Conservation (phyloP, 2,888 invertebrate genomes). For the Iphiclides podalirius region DNA sequence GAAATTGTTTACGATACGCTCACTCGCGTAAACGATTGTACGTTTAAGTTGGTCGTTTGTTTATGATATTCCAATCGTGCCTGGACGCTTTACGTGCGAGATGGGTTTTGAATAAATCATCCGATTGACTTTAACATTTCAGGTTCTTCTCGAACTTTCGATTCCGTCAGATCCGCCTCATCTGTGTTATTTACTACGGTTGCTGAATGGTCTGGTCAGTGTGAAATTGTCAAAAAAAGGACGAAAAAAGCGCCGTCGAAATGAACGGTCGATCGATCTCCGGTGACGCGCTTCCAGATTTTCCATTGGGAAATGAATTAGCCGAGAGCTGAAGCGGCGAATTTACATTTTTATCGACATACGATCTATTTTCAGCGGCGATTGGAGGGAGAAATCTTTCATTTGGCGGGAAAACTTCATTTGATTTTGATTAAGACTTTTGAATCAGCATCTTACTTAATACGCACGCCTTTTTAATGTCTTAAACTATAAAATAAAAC, state of each 20-base stretch:
- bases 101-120: constrained; percentile 62
- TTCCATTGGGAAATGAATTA: constrained; percentile 79
- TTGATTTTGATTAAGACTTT: no score
- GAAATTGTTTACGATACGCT: constrained; percentile 45
- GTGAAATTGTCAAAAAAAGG: constrained; percentile 56
- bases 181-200: no score
- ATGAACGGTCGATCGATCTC: constrained; percentile 77
- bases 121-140: constrained; percentile 56
- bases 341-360: constrained; percentile 81
- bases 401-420: constrained; percentile 37
- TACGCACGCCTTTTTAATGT: no score
- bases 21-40: constrained; percentile 33
- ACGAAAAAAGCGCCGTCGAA: constrained; percentile 51
- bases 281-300: constrained; percentile 73
- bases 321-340: constrained; percentile 70
- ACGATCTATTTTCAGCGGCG: constrained; percentile 73
- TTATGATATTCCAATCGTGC: constrained; percentile 66
- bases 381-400: constrained; percentile 58
- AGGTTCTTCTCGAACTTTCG: constrained; percentile 38
- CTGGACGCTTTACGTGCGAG: constrained; percentile 65
- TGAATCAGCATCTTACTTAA: no score
- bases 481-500: no score
- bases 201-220: constrained; percentile 70
- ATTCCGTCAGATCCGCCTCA: constrained; percentile 25
- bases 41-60: constrained; percentile 23